Percentiles rank a stretch among this genome's conserved stretches.
These are phyloP conservation scores for Onychomys arenicola DNA, from an alignment of 2,797 vertebrate species.

Conservation along the genomic window DNA sequence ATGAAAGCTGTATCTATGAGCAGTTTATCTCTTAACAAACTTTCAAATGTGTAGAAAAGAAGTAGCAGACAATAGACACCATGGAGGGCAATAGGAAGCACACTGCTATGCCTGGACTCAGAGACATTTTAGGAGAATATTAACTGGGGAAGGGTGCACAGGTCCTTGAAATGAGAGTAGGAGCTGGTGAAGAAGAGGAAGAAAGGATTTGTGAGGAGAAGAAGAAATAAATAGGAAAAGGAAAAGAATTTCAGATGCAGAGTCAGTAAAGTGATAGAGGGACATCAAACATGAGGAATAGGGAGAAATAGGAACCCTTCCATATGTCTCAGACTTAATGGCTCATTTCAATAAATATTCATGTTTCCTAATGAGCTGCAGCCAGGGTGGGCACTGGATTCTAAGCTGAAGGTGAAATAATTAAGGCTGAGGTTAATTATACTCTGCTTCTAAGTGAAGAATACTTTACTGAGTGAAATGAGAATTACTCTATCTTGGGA, in stretches of 20 bases:
- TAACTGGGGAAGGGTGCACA: not conserved
- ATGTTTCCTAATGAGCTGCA: not conserved
- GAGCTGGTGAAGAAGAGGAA: not conserved
- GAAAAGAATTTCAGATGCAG: not conserved
- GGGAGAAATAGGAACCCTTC: not conserved
- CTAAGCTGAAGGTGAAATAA: not conserved
- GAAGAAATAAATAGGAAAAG: not conserved
- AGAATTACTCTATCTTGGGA: not conserved
- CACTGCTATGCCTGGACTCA: not conserved
- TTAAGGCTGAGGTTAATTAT: not conserved
- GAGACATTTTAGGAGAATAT: not conserved
- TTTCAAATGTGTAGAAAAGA: not conserved
- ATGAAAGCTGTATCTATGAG: not conserved
- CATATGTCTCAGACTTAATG: not conserved
- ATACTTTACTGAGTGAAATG: not conserved
- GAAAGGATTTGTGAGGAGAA: not conserved
- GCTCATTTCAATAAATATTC: conserved; percentile 18
- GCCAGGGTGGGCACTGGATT: not conserved
- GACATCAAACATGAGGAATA: not conserved
- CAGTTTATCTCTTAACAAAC: not conserved
- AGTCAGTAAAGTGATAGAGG: not conserved
- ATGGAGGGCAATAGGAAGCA: not conserved
- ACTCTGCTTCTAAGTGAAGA: not conserved
- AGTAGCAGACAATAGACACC: not conserved
- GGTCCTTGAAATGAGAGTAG: not conserved